These are phyloP conservation scores for Anomalospiza imberbis DNA, from an alignment of 2,797 vertebrate genomes.

Conservation along the genomic window DNA sequence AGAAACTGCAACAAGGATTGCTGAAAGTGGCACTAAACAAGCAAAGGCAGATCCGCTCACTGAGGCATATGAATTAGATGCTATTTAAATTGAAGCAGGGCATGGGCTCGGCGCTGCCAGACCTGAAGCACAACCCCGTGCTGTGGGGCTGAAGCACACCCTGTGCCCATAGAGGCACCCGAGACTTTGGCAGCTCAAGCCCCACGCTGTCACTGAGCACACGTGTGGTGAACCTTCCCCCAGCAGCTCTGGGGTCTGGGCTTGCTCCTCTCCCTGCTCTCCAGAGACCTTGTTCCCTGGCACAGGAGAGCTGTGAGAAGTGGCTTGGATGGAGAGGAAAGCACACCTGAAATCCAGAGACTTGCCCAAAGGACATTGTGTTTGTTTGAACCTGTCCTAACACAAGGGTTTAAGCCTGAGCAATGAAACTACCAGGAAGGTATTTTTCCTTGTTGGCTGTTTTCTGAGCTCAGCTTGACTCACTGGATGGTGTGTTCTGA, in stretches of 20 bases:
- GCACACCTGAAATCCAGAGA: not conserved
- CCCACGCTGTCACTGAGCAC: rapidly evolving
- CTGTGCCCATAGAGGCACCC: too few species aligned
- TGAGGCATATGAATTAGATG: too few species aligned
- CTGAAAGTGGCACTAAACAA: not conserved
- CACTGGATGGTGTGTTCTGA: not conserved
- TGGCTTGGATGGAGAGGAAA: not conserved
- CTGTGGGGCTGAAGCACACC: rapidly evolving
- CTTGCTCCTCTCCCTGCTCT: not conserved
- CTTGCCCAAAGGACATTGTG: not conserved
- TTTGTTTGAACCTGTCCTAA: not conserved
- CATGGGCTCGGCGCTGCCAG: not conserved
- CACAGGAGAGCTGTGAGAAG: not conserved
- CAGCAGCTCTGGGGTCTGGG: not conserved
- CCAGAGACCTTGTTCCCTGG: not conserved
- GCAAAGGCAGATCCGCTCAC: not conserved
- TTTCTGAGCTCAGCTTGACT: not conserved
- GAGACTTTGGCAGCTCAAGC: not conserved
- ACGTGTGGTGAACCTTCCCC: not conserved
- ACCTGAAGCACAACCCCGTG: not conserved
- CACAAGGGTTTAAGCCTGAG: not conserved
- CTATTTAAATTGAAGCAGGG: too few species aligned
- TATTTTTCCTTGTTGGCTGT: not conserved
- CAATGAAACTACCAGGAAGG: not conserved
- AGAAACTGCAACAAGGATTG: not conserved